Evolutionary conservation across 2,888 invertebrate species (phyloP), one percentile per base, ranked within the genome.

Genomic region (Chymomyza fuscimana): DNA sequence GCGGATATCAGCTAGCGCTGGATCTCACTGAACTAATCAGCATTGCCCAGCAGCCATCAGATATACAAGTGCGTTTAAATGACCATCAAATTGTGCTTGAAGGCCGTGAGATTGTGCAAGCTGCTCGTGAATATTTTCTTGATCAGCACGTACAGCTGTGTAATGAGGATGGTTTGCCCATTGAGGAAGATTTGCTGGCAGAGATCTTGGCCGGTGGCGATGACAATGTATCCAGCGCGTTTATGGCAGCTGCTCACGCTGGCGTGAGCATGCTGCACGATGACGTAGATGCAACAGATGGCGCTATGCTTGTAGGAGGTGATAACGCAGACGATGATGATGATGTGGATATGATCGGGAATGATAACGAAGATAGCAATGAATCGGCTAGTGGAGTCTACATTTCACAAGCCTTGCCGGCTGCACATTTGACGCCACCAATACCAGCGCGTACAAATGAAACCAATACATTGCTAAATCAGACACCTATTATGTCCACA

Each of bases 401-500:
- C 71, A 86, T 89, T 16, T 77, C 86, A 5, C 73, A 79, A 0
- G n/a, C 76, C 0, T 5, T 87, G 62, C 70, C 63, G 16, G 29
- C 65, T n/a, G n/a, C 80, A 2, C 89, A 89, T 25, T 80, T 90
- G 36, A 88, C 89, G 25, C 89, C 89, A 12, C 87, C 90, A 0
- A 86, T 88, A 1, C 82, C 89, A 2, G 90, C 89, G 65, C 80
- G 69, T 93, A 94, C 96, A 0, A 94, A 95, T 4, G 96, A 96
- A 90, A 96, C 96, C 0, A 96, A 95, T 79, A 93, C 95, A 5
- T 94, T 95, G 12, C 92, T 96, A 16, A 94, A 96, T 87, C 96
- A 95, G 90, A 95, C 94, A 2, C 95, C 96, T 0, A 96, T 96
- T 65, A 96, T 96, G 96, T 95, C 96, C 1, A 83, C 96, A 0